Conservation (phyloP, 1,140 invertebrate species). For the Bombus difficillimus region DNA sequence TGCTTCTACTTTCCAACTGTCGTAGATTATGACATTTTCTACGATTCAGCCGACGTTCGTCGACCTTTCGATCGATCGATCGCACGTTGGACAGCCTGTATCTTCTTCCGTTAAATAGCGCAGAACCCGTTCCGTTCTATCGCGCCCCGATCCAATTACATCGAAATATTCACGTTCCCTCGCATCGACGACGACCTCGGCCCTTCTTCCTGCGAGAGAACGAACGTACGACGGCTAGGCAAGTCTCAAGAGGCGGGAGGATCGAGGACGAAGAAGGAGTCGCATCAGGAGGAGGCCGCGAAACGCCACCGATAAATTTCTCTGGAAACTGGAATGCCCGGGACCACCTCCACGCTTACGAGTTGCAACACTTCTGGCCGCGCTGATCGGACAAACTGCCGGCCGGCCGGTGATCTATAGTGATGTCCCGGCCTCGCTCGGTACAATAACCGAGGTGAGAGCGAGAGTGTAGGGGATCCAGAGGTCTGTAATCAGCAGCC, state of each 20-base stretch:
- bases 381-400: conserved; percentile 77
- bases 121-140: too few relatives aligned
- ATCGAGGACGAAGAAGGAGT: not conserved
- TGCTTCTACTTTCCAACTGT: not conserved
- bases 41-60: not conserved
- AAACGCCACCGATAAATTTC: conserved; percentile 79
- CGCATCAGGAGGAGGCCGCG: conserved; percentile 51
- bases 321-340: conserved; percentile 77
- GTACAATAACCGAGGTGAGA: conserved; percentile 79
- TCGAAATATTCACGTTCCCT: too few relatives aligned
- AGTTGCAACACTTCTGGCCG: conserved; percentile 77
- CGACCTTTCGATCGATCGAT: not conserved
- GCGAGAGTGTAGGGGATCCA: conserved; percentile 79
- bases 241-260: too few relatives aligned
- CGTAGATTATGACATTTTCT: conserved; percentile 43
- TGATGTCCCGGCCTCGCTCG: conserved; percentile 74
- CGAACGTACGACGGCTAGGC: not conserved
- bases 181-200: too few relatives aligned
- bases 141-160: too few relatives aligned
- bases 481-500: conserved; percentile 82
- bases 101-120: not conserved
- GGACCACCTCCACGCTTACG: conserved; percentile 77
- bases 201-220: too few relatives aligned
- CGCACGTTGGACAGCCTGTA: not conserved
- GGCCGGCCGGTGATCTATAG: conserved; percentile 74